Evolutionary conservation across 64 coral and sea anemone species (phyloP).

Genomic region (Stylophora pistillata): DNA sequence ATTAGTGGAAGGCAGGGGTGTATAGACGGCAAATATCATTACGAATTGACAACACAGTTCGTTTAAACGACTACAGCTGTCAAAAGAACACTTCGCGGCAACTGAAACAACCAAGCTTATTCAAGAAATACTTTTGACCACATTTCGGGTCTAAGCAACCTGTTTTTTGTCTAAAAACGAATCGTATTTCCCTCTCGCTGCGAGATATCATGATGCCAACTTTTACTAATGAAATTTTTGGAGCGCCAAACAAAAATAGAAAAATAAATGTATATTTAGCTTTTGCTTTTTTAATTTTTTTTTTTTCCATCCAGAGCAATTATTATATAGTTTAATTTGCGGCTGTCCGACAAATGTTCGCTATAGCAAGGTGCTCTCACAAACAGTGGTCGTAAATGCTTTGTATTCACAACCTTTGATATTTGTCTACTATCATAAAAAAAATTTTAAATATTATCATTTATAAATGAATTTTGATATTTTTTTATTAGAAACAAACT

Average conservation of each 20-base stretch:
- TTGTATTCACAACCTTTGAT: too few species aligned
- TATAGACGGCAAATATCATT: neutral
- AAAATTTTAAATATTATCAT: neutral
- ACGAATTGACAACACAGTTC: neutral
- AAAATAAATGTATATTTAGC: neutral
- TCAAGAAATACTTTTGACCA: neutral
- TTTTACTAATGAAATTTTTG: neutral
- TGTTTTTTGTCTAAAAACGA: neutral
- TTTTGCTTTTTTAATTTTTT: neutral
- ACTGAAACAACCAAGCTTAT: neutral
- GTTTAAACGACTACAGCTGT: neutral
- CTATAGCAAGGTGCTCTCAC: too few species aligned
- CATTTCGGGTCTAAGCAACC: neutral
- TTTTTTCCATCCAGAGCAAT: neutral
- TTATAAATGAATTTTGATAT: neutral
- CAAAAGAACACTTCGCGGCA: neutral
- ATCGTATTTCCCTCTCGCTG: neutral
- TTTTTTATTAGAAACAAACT: neutral
- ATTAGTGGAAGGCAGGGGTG: neutral
- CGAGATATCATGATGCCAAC: neutral
- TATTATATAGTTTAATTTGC: neutral
- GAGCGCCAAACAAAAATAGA: neutral
- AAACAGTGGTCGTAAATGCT: too few species aligned
- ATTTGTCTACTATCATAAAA: too few species aligned
- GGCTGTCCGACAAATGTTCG: conserved; percentile 3